Evolutionary conservation across 2,888 invertebrate genomes (phyloP).

Genomic region (Marasmarcha lunaedactyla): DNA sequence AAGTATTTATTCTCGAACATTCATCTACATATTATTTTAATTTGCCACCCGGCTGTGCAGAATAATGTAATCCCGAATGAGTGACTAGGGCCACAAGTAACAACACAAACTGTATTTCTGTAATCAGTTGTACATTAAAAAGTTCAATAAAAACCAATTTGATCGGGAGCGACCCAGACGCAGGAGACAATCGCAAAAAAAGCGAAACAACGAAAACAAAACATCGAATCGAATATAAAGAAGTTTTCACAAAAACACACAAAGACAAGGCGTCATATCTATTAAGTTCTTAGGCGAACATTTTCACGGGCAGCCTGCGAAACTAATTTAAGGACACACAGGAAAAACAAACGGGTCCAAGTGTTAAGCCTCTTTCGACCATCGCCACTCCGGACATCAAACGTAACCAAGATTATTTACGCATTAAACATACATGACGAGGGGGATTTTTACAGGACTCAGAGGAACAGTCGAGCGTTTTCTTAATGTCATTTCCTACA

Average conservation of each 20-base stretch:
- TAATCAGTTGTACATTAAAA: no score
- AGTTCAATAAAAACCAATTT: no score
- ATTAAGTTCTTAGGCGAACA: conserved; percentile 45
- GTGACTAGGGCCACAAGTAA: no score
- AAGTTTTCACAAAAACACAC: conserved; percentile 28
- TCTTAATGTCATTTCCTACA: conserved; percentile 55
- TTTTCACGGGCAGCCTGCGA: conserved; percentile 37
- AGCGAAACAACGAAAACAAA: conserved; percentile 9
- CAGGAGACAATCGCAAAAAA: conserved; percentile 6
- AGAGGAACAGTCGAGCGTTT: conserved; percentile 38
- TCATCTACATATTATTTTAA: no score
- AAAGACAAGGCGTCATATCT: conserved; percentile 34
- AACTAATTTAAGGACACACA: conserved; percentile 38
- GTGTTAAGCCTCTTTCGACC: conserved; percentile 36
- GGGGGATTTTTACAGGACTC: conserved; percentile 7
- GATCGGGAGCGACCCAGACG: conserved; percentile 2
- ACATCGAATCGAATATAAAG: conserved; percentile 29
- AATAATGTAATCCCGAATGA: no score
- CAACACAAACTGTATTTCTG: no score
- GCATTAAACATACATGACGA: conserved; percentile 56
- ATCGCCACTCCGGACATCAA: conserved; percentile 35
- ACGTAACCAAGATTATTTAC: conserved; percentile 35
- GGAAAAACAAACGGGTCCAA: conserved; percentile 2
- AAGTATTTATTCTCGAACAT: no score
- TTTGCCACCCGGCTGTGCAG: no score